Evolutionary conservation across 23 tunicate species (phyloP).

Genomic region (Oikopleura dioica): DNA sequence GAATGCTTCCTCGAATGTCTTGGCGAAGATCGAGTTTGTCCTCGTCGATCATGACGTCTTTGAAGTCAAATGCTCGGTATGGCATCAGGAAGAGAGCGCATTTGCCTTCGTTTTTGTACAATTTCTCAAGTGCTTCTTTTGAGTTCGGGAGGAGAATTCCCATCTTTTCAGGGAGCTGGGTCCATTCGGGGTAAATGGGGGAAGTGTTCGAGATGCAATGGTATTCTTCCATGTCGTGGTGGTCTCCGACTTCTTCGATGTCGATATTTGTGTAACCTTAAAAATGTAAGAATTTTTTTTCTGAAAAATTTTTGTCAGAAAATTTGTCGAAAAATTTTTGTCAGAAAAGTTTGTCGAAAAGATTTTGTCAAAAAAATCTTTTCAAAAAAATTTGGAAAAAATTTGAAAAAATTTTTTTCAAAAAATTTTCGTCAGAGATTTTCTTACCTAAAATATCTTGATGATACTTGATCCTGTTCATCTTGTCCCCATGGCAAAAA

Average conservation of each 20-base stretch:
- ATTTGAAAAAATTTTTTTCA: neutral
- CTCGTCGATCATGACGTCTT: conserved; percentile 2
- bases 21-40: neutral
- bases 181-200: neutral
- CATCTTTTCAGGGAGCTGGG: neutral
- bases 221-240: neutral
- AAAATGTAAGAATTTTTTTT: too few species aligned
- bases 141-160: neutral
- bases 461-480: neutral
- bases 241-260: neutral
- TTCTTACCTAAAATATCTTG: too few species aligned
- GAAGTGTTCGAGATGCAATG: neutral
- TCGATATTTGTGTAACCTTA: too few species aligned
- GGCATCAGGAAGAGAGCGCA: neutral
- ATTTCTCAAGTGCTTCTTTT: neutral
- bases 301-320: too few species aligned
- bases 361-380: neutral
- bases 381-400: neutral
- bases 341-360: neutral
- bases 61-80: conserved; percentile 1
- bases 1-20: neutral
- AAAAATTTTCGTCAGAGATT: neutral
- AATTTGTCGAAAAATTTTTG: too few species aligned
- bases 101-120: neutral
- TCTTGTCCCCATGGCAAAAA: conserved; percentile 1